These are phyloP conservation scores for Erebia aethiops DNA, from an alignment of 2,888 invertebrate species.

Conservation along the genomic window DNA sequence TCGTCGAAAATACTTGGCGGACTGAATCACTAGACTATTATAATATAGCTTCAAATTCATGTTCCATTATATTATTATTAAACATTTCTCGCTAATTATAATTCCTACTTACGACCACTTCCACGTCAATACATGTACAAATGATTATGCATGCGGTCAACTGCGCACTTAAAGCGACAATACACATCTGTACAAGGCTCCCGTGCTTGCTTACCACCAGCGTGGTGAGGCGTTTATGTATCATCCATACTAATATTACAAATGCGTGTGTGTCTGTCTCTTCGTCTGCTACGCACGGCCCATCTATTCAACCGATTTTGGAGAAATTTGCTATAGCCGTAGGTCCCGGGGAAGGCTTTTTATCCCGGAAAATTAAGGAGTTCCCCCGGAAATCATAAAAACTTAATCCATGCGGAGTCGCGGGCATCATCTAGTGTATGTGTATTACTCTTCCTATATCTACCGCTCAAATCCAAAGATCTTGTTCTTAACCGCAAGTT, in stretches of 20 bases:
- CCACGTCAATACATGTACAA: conserved; percentile 10
- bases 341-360: too few species aligned
- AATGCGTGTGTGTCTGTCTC: too few species aligned
- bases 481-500: background rate
- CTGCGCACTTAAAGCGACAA: background rate
- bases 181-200: background rate
- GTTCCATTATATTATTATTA: conserved; percentile 16
- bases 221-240: background rate
- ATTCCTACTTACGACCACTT: conserved; percentile 25
- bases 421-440: background rate
- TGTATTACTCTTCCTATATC: conserved; percentile 21
- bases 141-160: conserved; percentile 8
- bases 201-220: background rate
- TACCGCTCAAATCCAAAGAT: conserved; percentile 13
- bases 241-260: too few species aligned
- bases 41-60: conserved; percentile 21
- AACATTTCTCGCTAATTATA: conserved; percentile 30
- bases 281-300: too few species aligned
- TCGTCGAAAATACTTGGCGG: conserved; percentile 16
- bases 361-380: too few species aligned
- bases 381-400: too few species aligned
- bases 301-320: too few species aligned
- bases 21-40: conserved; percentile 6
- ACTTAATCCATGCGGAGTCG: too few species aligned
- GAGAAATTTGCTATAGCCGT: too few species aligned